These are phyloP conservation scores for Muscidifurax raptorellus DNA, from an alignment of 1,140 invertebrate genomes.

Conservation along the genomic window DNA sequence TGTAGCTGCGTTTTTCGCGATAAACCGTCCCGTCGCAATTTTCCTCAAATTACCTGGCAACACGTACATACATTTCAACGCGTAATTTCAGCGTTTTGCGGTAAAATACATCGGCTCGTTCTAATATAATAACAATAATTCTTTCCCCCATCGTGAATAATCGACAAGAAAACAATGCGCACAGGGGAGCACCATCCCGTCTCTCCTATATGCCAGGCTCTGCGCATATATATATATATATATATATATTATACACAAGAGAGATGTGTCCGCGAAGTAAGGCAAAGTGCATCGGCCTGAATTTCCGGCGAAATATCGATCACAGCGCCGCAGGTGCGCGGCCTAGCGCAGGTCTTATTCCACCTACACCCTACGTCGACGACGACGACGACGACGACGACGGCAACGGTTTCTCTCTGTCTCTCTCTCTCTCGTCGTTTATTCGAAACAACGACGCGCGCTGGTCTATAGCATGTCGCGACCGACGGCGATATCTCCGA, in stretches of 20 bases:
- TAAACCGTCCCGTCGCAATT: background rate
- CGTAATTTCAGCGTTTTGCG: no score
- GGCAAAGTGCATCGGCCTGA: slow-evolving; percentile 47
- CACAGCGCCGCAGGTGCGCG: background rate
- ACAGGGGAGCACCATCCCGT: no score
- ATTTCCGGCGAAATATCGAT: slow-evolving; percentile 43
- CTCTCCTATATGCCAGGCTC: no score
- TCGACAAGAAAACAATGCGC: no score
- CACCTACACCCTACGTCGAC: background rate
- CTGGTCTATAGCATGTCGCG: slow-evolving; percentile 6
- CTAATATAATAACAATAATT: no score
- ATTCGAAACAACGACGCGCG: background rate
- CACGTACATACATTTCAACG: background rate
- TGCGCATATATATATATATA: no score
- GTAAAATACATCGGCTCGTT: no score
- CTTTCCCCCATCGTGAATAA: no score
- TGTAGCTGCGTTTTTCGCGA: background rate
- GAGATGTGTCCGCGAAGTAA: background rate
- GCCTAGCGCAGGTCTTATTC: background rate
- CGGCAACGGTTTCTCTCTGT: background rate
- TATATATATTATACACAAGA: no score
- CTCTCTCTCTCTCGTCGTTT: background rate
- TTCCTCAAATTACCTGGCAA: background rate
- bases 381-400: background rate
- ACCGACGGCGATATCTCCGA: background rate